Conservation (phyloP, 1,140 invertebrate genomes). For the Macrostomum lignano region DNA sequence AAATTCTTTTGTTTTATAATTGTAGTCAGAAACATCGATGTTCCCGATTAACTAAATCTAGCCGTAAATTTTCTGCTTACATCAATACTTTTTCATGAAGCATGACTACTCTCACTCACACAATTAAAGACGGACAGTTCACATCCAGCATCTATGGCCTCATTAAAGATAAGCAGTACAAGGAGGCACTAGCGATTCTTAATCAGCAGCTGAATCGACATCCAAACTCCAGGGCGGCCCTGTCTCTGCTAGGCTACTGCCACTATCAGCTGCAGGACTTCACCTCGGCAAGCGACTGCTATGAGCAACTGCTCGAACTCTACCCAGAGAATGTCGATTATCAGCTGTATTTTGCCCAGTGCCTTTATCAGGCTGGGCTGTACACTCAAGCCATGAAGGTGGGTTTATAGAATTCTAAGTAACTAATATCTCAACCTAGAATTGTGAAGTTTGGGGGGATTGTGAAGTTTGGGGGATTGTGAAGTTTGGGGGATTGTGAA, state of each 20-base stretch:
- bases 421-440: too few relatives aligned
- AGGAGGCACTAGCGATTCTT: not conserved
- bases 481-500: constrained; percentile 41
- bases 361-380: constrained; percentile 49
- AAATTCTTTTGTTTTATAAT: too few relatives aligned
- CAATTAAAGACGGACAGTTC: constrained; percentile 3
- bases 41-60: too few relatives aligned
- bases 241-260: constrained; percentile 64
- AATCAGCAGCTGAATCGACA: not conserved
- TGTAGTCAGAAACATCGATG: too few relatives aligned
- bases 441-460: too few relatives aligned
- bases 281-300: constrained; percentile 56
- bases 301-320: constrained; percentile 44
- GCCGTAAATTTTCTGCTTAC: too few relatives aligned
- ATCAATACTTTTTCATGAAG: too few relatives aligned
- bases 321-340: constrained; percentile 36
- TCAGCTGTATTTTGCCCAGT: constrained; percentile 67
- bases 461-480: too few relatives aligned
- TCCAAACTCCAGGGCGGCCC: constrained; percentile 38
- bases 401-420: too few relatives aligned
- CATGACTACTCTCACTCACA: too few relatives aligned
- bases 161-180: constrained; percentile 1
- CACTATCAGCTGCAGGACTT: constrained; percentile 71
- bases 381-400: constrained; percentile 67
- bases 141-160: constrained; percentile 1